These are phyloP conservation scores for Eurois occulta DNA, from an alignment of 2,888 invertebrate species.

Conservation along the genomic window DNA sequence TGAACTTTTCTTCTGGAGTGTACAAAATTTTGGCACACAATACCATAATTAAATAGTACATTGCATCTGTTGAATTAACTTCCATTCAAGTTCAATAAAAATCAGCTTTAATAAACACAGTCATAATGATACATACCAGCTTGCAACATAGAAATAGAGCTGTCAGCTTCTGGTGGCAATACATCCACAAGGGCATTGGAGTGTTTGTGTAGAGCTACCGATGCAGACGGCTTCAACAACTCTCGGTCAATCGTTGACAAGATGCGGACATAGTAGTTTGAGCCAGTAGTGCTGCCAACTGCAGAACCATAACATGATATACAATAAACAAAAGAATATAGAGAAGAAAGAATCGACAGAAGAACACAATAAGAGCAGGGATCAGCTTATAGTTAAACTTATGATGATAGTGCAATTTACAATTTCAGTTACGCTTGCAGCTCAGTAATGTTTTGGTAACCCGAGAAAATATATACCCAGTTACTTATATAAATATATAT, in stretches of 20 bases:
- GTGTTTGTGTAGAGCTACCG: conserved; percentile 99
- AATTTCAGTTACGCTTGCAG: background rate
- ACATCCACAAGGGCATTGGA: conserved; percentile 99
- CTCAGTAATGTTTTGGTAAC: background rate
- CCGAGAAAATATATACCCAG: background rate
- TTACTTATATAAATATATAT: too few species aligned
- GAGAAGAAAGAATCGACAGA: background rate
- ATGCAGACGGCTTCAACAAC: conserved; percentile 98
- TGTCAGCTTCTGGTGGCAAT: conserved; percentile 99
- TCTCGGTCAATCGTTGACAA: conserved; percentile 99
- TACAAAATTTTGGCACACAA: background rate
- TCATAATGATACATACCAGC: conserved; percentile 91
- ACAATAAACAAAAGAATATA: background rate
- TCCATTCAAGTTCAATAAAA: background rate
- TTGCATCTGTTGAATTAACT: background rate
- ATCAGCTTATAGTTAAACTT: background rate
- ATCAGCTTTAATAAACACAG: background rate
- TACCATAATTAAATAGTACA: background rate
- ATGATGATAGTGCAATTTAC: background rate
- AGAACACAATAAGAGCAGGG: background rate
- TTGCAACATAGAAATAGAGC: conserved; percentile 99
- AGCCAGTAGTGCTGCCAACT: conserved; percentile 99
- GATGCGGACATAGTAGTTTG: conserved; percentile 99
- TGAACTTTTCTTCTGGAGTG: background rate
- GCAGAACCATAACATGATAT: conserved; percentile 53